Base-by-base conservation (phyloP, 2,888 invertebrate genomes). In the Creontiades dilutus region DNA sequence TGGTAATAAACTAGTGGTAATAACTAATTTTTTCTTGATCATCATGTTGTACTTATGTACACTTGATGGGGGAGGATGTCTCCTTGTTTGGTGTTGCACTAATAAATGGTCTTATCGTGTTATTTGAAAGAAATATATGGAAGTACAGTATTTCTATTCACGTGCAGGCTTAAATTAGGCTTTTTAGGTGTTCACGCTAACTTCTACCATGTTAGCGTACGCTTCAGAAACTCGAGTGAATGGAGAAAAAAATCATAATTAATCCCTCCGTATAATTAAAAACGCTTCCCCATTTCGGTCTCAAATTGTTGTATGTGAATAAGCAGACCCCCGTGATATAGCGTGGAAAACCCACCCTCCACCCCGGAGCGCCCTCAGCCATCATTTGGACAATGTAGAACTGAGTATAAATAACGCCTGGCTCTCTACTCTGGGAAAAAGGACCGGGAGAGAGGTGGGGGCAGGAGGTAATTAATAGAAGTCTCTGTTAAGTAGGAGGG, bases 391-490 rank as follows among this genome's bases (percentile, higher is more conserved):
- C 48, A 81, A 81, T 47, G 47, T 47, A 47, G 48, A 47, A 19
- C 48, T 16, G 81, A 76, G 47, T 47, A 81, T 82, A 48, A 82
- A 82, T 82, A 52, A 52, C 52, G 82, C 52, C 27, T 52, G 52
- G 52, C 52, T 46, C 16, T 78, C 37, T 0, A 46, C 4, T 19
- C 7, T 9, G 68, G 23, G 23, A n/a, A 16, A 78, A 37, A 37
- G 16, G 16, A n/a, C 46, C 0, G 78, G 16, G n/a, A 7, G 19
- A 75, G 13, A n/a, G 3, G 46, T 1, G 80, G 75, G 23, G 47
- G 55, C 55, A 61, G 55, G 47, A 14, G 88, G 88, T 88, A 88
- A 88, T 88, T 88, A 88, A 88, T 88, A 88, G 88, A 87, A 78
- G 88, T 80, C 88, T 52, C 80, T 19, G 88, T 88, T 88, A 88